Percentiles rank a stretch among this genome's conserved stretches.
Evolutionary conservation across 2,113 vertebrate species (phyloP).

Genomic region (Crotalus tigris): DNA sequence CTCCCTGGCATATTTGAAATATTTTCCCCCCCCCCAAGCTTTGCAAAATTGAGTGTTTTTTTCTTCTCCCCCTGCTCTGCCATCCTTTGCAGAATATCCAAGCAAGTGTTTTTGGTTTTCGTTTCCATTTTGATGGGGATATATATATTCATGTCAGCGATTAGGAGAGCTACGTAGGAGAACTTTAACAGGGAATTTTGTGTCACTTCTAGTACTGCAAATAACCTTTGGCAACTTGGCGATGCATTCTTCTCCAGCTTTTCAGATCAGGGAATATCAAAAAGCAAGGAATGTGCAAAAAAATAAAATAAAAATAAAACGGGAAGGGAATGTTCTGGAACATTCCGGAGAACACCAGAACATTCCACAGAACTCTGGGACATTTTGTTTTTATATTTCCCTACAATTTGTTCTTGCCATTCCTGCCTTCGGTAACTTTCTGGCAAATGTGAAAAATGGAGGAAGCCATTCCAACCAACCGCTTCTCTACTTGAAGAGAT

Average conservation of each 20-base stretch:
- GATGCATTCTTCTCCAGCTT: background rate
- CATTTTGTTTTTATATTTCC: background rate
- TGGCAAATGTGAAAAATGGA: background rate
- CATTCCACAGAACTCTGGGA: background rate
- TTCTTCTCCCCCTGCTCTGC: background rate
- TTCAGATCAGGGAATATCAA: background rate
- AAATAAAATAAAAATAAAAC: background rate
- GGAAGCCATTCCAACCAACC: background rate
- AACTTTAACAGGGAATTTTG: background rate
- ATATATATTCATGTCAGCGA: background rate
- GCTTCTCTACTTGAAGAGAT: background rate
- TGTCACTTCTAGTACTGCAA: background rate
- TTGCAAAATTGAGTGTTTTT: background rate
- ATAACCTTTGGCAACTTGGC: background rate
- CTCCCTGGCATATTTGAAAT: slow-evolving; percentile 21
- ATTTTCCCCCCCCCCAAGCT: background rate
- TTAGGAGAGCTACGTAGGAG: background rate
- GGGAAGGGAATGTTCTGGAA: background rate
- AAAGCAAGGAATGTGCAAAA: background rate
- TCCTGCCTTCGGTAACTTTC: background rate
- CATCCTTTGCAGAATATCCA: background rate
- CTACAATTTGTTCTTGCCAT: background rate
- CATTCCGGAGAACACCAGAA: background rate
- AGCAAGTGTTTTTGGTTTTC: background rate
- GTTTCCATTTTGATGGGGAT: background rate